A percentile compares a stretch with the other conserved stretches of the same genome.
Conservation (phyloP, 2,888 invertebrate genomes). For the Lasioglossum oenotherae region DNA sequence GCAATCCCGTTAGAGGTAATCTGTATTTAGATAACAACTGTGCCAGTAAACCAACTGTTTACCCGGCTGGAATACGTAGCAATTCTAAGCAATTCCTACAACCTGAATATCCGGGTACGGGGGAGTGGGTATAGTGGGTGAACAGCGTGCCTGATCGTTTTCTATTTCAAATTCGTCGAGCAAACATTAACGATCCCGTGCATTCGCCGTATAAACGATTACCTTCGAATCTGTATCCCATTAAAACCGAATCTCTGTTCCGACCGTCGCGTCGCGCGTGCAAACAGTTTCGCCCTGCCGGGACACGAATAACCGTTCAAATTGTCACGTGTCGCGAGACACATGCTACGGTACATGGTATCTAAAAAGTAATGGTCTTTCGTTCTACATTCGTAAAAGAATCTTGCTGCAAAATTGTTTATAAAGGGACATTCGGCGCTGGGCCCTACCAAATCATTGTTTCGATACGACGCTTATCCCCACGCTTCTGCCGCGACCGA, state of each 20-base stretch:
- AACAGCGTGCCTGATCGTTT: not conserved
- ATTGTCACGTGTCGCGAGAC: slow-evolving; percentile 15
- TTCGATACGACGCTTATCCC: no score
- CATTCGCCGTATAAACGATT: slow-evolving; percentile 36
- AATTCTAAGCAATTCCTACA: slow-evolving; percentile 32
- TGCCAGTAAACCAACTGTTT: slow-evolving; percentile 5
- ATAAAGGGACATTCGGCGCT: no score
- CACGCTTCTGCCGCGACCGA: no score
- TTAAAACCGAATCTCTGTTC: slow-evolving; percentile 30
- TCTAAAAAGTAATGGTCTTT: no score
- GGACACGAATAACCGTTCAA: slow-evolving; percentile 8
- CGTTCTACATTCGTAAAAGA: no score
- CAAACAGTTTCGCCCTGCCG: slow-evolving; percentile 26
- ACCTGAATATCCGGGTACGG: not conserved
- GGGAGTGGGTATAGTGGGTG: not conserved
- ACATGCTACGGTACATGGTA: not conserved
- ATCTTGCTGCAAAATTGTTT: no score
- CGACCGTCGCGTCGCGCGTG: slow-evolving; percentile 22
- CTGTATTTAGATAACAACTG: slow-evolving; percentile 38
- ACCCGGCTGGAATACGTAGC: slow-evolving; percentile 8
- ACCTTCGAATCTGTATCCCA: slow-evolving; percentile 26
- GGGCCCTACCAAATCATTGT: no score
- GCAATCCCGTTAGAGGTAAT: slow-evolving; percentile 42
- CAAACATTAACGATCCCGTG: slow-evolving; percentile 35
- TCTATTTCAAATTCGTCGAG: not conserved